A percentile compares a stretch with the other conserved stretches of the same genome.
Evolutionary conservation across 2,797 vertebrate species (phyloP).

Genomic region (Notolabrus celidotus): DNA sequence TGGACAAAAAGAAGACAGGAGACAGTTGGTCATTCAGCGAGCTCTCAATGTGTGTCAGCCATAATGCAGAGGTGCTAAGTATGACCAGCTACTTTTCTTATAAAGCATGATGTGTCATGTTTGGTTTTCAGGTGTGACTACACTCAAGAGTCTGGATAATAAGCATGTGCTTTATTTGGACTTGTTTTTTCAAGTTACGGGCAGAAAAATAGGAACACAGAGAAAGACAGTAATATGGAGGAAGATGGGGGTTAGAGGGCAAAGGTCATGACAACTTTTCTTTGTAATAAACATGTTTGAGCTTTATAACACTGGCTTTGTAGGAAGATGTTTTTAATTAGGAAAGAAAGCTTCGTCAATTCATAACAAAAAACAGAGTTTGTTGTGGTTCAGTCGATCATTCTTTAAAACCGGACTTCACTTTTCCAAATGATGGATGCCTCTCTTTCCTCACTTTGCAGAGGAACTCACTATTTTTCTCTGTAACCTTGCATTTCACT

Average conservation of each 20-base stretch:
- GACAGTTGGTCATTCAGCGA: background rate
- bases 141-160: constrained; percentile 24
- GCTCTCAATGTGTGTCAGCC: constrained; percentile 4
- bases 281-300: too few species aligned
- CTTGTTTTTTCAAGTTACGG: constrained; percentile 7
- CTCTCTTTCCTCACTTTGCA: constrained; percentile 8
- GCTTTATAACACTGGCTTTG: background rate
- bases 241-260: background rate
- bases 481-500: constrained; percentile 47
- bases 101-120: constrained; percentile 11
- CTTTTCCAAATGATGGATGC: constrained; percentile 16
- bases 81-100: constrained; percentile 10
- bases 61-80: constrained; percentile 22
- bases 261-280: background rate
- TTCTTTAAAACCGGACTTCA: background rate
- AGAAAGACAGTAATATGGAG: background rate
- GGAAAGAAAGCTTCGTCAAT: background rate
- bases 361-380: background rate
- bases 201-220: background rate
- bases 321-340: background rate
- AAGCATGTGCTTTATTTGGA: constrained; percentile 23
- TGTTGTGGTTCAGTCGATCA: background rate
- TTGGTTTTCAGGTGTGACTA: constrained; percentile 40
- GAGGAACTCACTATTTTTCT: constrained; percentile 30
- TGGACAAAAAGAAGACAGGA: constrained; percentile 2